phyloP scores from a whole-genome alignment of 2,888 invertebrate species.

The Ametastegia equiseti region DNA sequence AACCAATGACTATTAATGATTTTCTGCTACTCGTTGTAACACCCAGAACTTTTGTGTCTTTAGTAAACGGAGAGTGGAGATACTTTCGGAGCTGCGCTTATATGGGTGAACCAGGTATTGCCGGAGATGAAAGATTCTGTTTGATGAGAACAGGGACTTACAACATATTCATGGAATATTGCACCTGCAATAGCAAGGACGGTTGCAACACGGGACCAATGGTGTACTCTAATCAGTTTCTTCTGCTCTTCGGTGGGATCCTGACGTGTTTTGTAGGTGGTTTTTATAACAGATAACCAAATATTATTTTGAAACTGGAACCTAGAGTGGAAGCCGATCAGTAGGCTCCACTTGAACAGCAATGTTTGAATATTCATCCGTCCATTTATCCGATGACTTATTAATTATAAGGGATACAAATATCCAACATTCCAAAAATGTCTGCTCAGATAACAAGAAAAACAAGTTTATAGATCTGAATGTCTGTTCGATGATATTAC shows the following conservation, averaged over 20 bases:
- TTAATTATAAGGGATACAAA: not conserved
- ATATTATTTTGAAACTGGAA: not conserved
- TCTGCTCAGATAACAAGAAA: conserved; percentile 2
- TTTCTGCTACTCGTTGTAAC: not conserved
- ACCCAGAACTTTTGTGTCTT: not conserved
- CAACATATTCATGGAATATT: conserved; percentile 96
- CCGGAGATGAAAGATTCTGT: conserved; percentile 93
- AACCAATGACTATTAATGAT: not conserved
- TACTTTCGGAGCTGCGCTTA: conserved; percentile 93
- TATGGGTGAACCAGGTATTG: conserved; percentile 93
- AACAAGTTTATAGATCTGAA: not conserved
- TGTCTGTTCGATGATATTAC: conserved; percentile 16
- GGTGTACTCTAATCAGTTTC: conserved; percentile 70
- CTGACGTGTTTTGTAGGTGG: not conserved
- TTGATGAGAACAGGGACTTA: conserved; percentile 94
- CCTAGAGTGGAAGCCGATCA: not conserved
- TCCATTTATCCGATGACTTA: conserved; percentile 15
- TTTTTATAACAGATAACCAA: conserved; percentile 40
- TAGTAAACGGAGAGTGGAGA: conserved; percentile 92
- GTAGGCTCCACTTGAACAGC: not conserved
- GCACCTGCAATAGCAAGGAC: conserved; percentile 95
- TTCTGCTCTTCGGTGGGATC: conserved; percentile 52
- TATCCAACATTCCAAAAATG: not conserved
- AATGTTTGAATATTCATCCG: conserved; percentile 13
- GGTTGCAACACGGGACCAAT: conserved; percentile 87